Evolutionary conservation across 2,888 invertebrate genomes (phyloP), one percentile per base, ranked within the genome.

Genomic region (Aquatica leii): DNA sequence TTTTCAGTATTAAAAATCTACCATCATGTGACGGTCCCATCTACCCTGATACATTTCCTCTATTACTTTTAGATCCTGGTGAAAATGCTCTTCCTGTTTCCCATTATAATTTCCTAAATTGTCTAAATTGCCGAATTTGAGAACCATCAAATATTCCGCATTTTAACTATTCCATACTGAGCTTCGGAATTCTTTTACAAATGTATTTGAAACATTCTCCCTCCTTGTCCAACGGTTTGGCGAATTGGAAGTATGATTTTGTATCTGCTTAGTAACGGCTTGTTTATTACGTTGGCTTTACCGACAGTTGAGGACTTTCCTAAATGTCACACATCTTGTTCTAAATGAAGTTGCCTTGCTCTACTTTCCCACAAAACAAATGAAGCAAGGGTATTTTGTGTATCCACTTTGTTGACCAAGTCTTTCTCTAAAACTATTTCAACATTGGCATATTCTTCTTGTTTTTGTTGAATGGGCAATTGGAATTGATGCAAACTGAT

Each of bases 291-390:
- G 14, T 8, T 15, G 17, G 14, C 48, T 15, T 15, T 15, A 15
- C 48, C 48, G 11, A 17, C 48, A 15, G 11, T 15, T 18, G 3
- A 34, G 11, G 40, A 14, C 35, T 65, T 46, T 63, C 61, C 51
- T 48, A 54, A 18, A 20, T 67, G 61, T 63, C 70, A 69, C n/a
- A 37, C 53, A 20, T 62, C 53, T 63, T 63, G 37, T 53, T 52
- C 46, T 66, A 58, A 70, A 37, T 73, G 64, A n/a, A 64, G 12
- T 43, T 67, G 34, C 55, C 64, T 68, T 40, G 62, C 71, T 66
- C 70, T 57, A 48, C 71, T 72, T 48, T 71, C 69, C 71, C 72
- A 73, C 17, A n/a, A 66, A 17, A 59, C 71, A 72, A 14, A 73
- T 62, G 43, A 71, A 71, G 49, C 69, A 73, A 15, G 67, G 60